Evolutionary conservation across 2,888 invertebrate species (phyloP).

Genomic region (Drosophila subquinaria): DNA sequence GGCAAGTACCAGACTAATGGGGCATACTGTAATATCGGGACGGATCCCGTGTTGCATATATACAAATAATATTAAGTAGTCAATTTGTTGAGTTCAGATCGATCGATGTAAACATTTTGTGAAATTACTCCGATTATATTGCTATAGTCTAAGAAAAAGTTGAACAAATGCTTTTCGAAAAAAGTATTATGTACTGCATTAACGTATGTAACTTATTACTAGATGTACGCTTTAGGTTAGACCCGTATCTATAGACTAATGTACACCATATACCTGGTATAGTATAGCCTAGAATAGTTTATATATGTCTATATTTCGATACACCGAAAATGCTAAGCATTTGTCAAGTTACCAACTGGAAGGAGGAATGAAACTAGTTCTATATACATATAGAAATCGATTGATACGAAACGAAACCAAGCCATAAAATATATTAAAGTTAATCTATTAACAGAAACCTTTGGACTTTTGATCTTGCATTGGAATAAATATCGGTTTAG

Average conservation of each 20-base stretch:
- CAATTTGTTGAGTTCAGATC: conserved; percentile 68
- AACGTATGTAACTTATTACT: conserved; percentile 54
- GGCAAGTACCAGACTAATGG: conserved; percentile 18
- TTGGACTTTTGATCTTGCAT: neutral
- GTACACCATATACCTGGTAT: conserved; percentile 32
- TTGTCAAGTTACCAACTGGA: conserved; percentile 35
- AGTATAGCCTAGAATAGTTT: conserved; percentile 44
- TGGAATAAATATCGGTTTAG: neutral
- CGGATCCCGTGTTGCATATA: conserved; percentile 24
- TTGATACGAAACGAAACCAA: conserved; percentile 60
- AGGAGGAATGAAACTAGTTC: conserved; percentile 13
- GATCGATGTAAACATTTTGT: conserved; percentile 9
- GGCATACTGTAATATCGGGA: conserved; percentile 36
- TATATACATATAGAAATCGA: conserved; percentile 28
- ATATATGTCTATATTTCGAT: conserved; percentile 62
- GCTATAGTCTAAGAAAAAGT: conserved; percentile 23
- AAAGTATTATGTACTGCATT: conserved; percentile 54
- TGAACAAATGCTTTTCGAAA: conserved; percentile 25
- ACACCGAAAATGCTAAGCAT: conserved; percentile 70
- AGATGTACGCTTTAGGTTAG: conserved; percentile 52
- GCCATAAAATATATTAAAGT: conserved; percentile 71
- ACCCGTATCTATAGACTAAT: conserved; percentile 32
- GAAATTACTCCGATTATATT: conserved; percentile 10
- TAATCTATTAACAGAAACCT: conserved; percentile 56
- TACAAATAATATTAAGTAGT: conserved; percentile 71